Evolutionary conservation across 1,140 invertebrate species (phyloP).

Genomic region (Charaxes varanes): DNA sequence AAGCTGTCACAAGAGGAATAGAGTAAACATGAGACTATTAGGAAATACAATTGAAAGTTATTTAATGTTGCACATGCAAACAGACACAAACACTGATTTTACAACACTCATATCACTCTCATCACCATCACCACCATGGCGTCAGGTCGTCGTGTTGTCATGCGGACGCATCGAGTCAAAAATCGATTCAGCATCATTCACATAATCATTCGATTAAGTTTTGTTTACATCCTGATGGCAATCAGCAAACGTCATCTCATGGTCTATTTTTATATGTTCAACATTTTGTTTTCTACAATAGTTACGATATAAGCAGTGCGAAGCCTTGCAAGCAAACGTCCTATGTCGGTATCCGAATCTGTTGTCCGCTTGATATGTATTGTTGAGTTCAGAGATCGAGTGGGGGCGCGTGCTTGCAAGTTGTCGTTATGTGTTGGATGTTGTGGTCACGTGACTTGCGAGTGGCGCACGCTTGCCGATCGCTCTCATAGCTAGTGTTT

Average conservation of each 20-base stretch:
- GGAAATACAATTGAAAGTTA: conserved; percentile 2
- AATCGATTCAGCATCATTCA: conserved; percentile 25
- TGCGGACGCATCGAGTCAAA: conserved; percentile 9
- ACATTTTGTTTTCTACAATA: conserved; percentile 49
- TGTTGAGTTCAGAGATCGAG: background rate
- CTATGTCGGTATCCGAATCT: no score
- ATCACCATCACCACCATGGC: conserved; percentile 37
- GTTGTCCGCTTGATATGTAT: no score
- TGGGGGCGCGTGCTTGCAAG: conserved; percentile 41
- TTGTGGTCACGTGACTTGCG: conserved; percentile 54
- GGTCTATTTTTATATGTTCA: conserved; percentile 48
- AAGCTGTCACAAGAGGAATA: conserved; percentile 3
- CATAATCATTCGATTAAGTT: conserved; percentile 34
- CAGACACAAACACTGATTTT: conserved; percentile 52
- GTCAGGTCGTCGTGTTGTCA: conserved; percentile 15
- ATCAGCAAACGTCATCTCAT: conserved; percentile 48
- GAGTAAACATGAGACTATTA: conserved; percentile 1
- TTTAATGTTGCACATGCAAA: conserved; percentile 13
- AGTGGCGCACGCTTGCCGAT: conserved; percentile 33
- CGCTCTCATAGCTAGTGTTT: conserved; percentile 73
- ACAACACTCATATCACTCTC: conserved; percentile 38
- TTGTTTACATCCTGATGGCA: conserved; percentile 34
- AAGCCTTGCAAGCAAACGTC: conserved; percentile 43
- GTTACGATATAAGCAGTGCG: conserved; percentile 45
- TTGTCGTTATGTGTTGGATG: conserved; percentile 57